These are phyloP conservation scores for Macropis europaea DNA, from an alignment of 2,888 invertebrate genomes.

Conservation along the genomic window DNA sequence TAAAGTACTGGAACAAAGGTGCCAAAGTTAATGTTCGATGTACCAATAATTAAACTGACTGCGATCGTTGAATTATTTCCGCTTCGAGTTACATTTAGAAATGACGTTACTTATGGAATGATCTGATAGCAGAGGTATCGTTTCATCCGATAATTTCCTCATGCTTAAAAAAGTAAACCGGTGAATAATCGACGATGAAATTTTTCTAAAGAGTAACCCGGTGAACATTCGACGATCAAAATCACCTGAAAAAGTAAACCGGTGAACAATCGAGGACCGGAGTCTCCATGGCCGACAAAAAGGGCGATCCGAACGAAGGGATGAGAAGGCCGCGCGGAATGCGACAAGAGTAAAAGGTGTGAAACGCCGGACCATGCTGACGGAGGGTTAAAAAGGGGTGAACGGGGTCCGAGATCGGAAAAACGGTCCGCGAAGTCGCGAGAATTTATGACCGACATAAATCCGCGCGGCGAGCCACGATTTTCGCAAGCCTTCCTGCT, in stretches of 20 bases:
- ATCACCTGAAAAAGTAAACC: neutral
- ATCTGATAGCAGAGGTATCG: no score
- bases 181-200: no score
- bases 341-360: conserved; percentile 28
- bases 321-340: conserved; percentile 37
- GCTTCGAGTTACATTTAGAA: no score
- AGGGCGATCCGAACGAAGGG: conserved; percentile 19
- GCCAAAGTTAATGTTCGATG: no score
- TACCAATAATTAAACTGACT: no score
- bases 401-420: conserved; percentile 67
- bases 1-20: no score
- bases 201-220: no score
- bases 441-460: conserved; percentile 78
- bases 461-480: conserved; percentile 65
- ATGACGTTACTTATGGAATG: no score
- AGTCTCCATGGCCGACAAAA: conserved; percentile 16
- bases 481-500: conserved; percentile 60
- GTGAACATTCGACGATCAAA: no score
- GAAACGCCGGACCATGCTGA: neutral
- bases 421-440: conserved; percentile 72
- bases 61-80: no score
- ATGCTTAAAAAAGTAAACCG: no score
- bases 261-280: conserved; percentile 8
- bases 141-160: no score
- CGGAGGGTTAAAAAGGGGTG: conserved; percentile 41